These are phyloP conservation scores for Sebastes minor DNA, from an alignment of 2,797 vertebrate genomes.

Conservation along the genomic window DNA sequence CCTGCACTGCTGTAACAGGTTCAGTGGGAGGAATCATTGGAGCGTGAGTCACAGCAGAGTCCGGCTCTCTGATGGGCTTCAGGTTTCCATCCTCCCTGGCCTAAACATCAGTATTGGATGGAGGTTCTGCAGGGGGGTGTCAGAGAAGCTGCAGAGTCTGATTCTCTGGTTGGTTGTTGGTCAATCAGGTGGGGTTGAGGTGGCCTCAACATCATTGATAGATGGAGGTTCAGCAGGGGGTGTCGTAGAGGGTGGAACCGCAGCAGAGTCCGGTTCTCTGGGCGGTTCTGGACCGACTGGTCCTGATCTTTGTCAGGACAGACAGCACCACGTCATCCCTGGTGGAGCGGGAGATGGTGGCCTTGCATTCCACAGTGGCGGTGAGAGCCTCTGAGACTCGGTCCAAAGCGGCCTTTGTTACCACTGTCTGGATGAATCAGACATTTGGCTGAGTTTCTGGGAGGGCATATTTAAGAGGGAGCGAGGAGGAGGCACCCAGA, in stretches of 20 bases:
- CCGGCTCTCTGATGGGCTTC: background rate
- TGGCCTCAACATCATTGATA: too few species aligned
- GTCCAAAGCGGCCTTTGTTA: background rate
- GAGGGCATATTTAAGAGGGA: background rate
- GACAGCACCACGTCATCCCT: background rate
- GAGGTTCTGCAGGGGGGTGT: background rate
- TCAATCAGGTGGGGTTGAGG: too few species aligned
- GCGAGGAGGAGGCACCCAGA: background rate
- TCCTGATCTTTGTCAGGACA: background rate
- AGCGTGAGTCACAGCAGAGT: background rate
- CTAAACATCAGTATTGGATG: too few species aligned
- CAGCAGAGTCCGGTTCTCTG: too few species aligned
- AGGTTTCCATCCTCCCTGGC: background rate
- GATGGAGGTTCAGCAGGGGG: background rate
- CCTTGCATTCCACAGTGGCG: background rate
- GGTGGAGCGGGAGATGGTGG: background rate
- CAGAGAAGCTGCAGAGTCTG: background rate
- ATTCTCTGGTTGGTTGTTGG: background rate
- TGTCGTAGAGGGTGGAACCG: too few species aligned
- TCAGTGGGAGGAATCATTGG: background rate
- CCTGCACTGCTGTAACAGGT: background rate
- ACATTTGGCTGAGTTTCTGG: background rate
- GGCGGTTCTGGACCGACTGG: too few species aligned
- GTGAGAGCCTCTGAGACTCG: background rate
- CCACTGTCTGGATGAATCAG: background rate